A percentile compares a stretch with the other conserved stretches of the same genome.
phyloP scores from a whole-genome alignment of 2,888 invertebrate species.

The Dorcus hopei region DNA sequence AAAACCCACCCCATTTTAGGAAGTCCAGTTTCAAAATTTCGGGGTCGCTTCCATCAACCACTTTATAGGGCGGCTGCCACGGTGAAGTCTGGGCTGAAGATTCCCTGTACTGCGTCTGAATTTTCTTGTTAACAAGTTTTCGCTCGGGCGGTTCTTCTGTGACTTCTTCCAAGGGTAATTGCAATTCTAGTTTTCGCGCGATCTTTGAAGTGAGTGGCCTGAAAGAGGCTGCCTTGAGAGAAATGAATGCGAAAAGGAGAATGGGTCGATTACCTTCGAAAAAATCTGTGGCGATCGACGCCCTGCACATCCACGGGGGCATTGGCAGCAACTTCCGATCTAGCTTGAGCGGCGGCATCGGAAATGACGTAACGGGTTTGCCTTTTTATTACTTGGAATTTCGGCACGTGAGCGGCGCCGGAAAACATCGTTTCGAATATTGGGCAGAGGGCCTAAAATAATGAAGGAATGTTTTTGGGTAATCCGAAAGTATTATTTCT shows the following conservation, averaged over 20 bases:
- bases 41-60: slow-evolving; percentile 53
- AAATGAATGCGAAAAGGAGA: no score
- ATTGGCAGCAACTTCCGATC: neutral
- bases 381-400: slow-evolving; percentile 48
- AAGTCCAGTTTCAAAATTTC: slow-evolving; percentile 64
- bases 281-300: slow-evolving; percentile 27
- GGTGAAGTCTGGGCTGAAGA: slow-evolving; percentile 75
- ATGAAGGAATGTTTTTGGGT: neutral
- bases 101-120: slow-evolving; percentile 72
- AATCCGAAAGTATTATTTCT: no score
- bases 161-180: neutral
- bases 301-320: slow-evolving; percentile 22
- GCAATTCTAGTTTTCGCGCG: neutral
- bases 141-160: neutral
- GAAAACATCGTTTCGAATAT: slow-evolving; percentile 61
- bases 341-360: neutral
- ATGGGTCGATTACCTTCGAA: slow-evolving; percentile 15
- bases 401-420: slow-evolving; percentile 51
- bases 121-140: slow-evolving; percentile 43
- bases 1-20: slow-evolving; percentile 44
- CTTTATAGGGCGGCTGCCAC: slow-evolving; percentile 64
- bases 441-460: slow-evolving; percentile 54
- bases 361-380: slow-evolving; percentile 39
- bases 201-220: no score
- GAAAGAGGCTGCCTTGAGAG: no score